These are phyloP conservation scores for Andrena chrysosceles DNA, from an alignment of 2,888 invertebrate genomes.

Conservation along the genomic window DNA sequence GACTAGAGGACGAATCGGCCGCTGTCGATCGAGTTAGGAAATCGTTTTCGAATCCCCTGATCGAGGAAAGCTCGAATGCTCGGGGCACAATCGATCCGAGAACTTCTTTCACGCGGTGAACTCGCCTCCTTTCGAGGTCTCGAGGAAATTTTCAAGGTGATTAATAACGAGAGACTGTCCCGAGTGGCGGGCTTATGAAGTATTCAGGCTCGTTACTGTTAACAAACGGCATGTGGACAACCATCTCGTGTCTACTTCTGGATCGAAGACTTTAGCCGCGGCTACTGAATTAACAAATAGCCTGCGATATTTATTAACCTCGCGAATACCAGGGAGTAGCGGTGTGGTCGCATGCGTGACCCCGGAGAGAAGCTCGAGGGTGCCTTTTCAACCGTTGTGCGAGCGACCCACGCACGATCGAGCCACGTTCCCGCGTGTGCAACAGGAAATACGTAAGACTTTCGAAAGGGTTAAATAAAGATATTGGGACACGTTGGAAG, in stretches of 20 bases:
- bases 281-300: constrained; percentile 68
- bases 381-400: neutral
- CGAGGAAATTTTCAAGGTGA: neutral
- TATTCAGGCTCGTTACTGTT: constrained; percentile 29
- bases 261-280: constrained; percentile 62
- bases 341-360: constrained; percentile 30
- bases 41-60: neutral
- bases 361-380: constrained; percentile 26
- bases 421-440: neutral
- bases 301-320: constrained; percentile 62
- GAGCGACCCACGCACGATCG: neutral
- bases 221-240: constrained; percentile 49
- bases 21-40: constrained; percentile 3
- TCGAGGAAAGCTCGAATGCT: neutral
- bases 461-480: neutral
- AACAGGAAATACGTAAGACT: neutral
- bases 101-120: neutral
- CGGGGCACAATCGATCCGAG: neutral
- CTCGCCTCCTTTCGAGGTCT: neutral
- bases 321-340: constrained; percentile 65
- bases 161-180: neutral
- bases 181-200: constrained; percentile 5
- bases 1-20: neutral
- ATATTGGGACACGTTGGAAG: too few species aligned
- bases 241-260: constrained; percentile 41